A percentile compares a stretch with the other conserved stretches of the same genome.
Evolutionary conservation across 2,888 invertebrate genomes (phyloP).

Genomic region (Galerucella pusilla): DNA sequence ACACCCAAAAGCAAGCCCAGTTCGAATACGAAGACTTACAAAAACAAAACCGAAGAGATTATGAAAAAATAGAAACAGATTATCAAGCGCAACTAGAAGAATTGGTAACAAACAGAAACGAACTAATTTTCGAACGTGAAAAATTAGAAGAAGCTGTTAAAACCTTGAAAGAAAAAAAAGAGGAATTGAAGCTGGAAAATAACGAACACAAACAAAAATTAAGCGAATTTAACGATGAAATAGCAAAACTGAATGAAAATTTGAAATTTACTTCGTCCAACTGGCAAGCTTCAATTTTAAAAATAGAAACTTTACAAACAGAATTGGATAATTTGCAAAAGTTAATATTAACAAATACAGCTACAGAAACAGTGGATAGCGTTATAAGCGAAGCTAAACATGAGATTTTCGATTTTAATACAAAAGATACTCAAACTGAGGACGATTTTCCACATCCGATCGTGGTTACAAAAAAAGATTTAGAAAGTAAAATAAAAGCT

Average conservation of each 20-base stretch:
- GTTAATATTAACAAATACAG: slow-evolving; percentile 46
- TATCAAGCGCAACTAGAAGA: slow-evolving; percentile 64
- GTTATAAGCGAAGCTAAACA: slow-evolving; percentile 46
- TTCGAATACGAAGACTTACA: slow-evolving; percentile 63
- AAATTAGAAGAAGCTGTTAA: slow-evolving; percentile 64
- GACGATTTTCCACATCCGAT: slow-evolving; percentile 26
- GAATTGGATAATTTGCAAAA: slow-evolving; percentile 40
- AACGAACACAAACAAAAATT: slow-evolving; percentile 46
- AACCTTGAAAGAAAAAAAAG: slow-evolving; percentile 49
- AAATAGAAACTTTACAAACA: slow-evolving; percentile 54
- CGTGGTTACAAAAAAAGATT: slow-evolving; percentile 55
- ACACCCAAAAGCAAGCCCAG: slow-evolving; percentile 64
- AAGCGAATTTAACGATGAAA: slow-evolving; percentile 35
- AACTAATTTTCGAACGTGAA: slow-evolving; percentile 60
- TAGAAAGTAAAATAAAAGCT: slow-evolving; percentile 61
- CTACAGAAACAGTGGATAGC: slow-evolving; percentile 45
- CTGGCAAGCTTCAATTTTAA: slow-evolving; percentile 23
- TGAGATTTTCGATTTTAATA: slow-evolving; percentile 32
- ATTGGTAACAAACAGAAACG: slow-evolving; percentile 59
- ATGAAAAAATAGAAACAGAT: slow-evolving; percentile 68
- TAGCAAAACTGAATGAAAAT: slow-evolving; percentile 35
- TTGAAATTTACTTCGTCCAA: slow-evolving; percentile 33
- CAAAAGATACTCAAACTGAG: slow-evolving; percentile 40
- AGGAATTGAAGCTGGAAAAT: slow-evolving; percentile 45
- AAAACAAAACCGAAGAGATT: slow-evolving; percentile 63